Conservation (phyloP, 2,888 invertebrate species). For the Calameuta idolon region DNA sequence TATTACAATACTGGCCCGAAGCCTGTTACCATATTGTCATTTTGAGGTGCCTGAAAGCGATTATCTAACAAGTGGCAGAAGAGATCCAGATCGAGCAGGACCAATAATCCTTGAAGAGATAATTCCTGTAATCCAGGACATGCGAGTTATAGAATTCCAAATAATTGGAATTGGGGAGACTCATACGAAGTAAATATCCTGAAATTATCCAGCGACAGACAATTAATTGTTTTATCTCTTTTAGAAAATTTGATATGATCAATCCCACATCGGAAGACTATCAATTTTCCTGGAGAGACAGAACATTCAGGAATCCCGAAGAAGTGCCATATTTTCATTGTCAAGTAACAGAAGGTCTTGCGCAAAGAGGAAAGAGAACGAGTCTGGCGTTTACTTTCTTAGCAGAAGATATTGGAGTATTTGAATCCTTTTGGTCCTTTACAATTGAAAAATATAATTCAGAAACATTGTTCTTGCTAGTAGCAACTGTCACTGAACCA, state of each 20-base stretch:
- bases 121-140: constrained; percentile 40
- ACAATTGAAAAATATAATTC: constrained; percentile 72
- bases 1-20: constrained; percentile 70
- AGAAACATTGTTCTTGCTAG: constrained; percentile 72
- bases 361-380: constrained; percentile 72
- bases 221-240: constrained; percentile 36
- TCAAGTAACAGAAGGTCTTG: constrained; percentile 71
- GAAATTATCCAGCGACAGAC: neutral
- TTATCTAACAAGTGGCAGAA: constrained; percentile 70
- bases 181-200: constrained; percentile 67
- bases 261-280: constrained; percentile 76
- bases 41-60: constrained; percentile 77
- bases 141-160: constrained; percentile 74
- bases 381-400: constrained; percentile 76
- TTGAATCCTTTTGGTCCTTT: constrained; percentile 78
- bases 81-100: constrained; percentile 59
- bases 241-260: constrained; percentile 73
- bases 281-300: constrained; percentile 72
- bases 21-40: constrained; percentile 77
- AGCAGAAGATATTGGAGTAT: constrained; percentile 73
- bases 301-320: constrained; percentile 66
- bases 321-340: constrained; percentile 70
- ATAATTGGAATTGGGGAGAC: constrained; percentile 73
- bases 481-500: constrained; percentile 75
- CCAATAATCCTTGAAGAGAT: constrained; percentile 65